Percentiles rank a stretch among this genome's conserved stretches.
Conservation (phyloP, 1,140 invertebrate species). For the Ceratosolen solmsi region DNA sequence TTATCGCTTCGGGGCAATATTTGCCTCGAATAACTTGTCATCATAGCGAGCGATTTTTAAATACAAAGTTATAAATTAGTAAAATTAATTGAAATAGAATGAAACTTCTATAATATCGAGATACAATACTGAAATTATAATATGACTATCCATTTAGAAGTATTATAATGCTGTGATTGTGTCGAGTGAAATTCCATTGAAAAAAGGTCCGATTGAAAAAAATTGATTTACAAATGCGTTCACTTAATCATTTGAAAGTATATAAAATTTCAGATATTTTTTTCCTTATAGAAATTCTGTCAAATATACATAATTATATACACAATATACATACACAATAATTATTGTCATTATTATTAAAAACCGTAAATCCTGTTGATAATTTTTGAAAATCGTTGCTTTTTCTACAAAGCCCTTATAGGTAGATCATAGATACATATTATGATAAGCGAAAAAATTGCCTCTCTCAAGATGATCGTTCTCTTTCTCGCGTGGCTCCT, state of each 20-base stretch:
- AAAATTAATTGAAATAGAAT: neutral
- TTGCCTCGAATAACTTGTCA: constrained; percentile 29
- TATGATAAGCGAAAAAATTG: constrained; percentile 24
- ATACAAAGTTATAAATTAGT: neutral
- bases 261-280: constrained; percentile 26
- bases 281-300: neutral
- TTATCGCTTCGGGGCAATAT: constrained; percentile 20
- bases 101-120: too few species aligned
- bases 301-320: constrained; percentile 8
- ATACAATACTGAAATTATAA: too few species aligned
- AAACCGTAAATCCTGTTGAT: constrained; percentile 15
- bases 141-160: too few species aligned
- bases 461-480: neutral
- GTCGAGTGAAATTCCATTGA: too few species aligned
- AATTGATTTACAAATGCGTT: neutral
- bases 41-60: constrained; percentile 19
- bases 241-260: constrained; percentile 5
- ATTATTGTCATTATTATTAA: too few species aligned
- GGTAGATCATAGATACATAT: constrained; percentile 28
- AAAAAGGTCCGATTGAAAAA: neutral
- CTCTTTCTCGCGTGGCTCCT: constrained; percentile 11
- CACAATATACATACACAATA: too few species aligned
- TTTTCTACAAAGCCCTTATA: too few species aligned
- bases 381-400: constrained; percentile 19
- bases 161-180: too few species aligned